A percentile compares a stretch with the other conserved stretches of the same genome.
Evolutionary conservation across 2,888 invertebrate genomes (phyloP).

Genomic region (Vanessa cardui): DNA sequence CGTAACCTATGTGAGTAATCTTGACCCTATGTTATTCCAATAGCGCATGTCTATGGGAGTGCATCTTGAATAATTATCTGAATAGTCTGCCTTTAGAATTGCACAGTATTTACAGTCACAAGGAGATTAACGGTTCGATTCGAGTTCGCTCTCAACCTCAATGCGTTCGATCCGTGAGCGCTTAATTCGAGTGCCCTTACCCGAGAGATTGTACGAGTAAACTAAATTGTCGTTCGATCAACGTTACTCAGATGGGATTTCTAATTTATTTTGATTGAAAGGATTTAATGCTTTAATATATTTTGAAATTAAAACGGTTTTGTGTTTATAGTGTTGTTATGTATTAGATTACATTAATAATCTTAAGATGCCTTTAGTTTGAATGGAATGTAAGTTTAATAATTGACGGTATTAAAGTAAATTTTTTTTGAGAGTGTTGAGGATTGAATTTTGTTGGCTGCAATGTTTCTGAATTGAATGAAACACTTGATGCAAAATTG

Average conservation of each 20-base stretch:
- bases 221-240: slow-evolving; percentile 40
- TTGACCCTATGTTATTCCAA: slow-evolving; percentile 12
- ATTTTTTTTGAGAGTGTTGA: too few relatives aligned
- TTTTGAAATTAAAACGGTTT: neutral
- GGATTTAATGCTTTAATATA: neutral
- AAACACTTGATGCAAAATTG: neutral
- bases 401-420: too few relatives aligned
- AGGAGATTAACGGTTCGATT: slow-evolving; percentile 60
- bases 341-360: too few relatives aligned
- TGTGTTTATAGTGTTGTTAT: neutral
- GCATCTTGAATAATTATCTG: slow-evolving; percentile 37
- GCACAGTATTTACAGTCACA: slow-evolving; percentile 37
- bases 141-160: slow-evolving; percentile 54
- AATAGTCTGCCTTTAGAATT: slow-evolving; percentile 31
- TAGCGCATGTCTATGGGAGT: slow-evolving; percentile 16
- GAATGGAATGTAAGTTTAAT: too few relatives aligned
- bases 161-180: slow-evolving; percentile 58
- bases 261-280: slow-evolving; percentile 28
- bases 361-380: too few relatives aligned
- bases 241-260: slow-evolving; percentile 39
- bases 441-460: too few relatives aligned
- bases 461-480: neutral
- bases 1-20: slow-evolving; percentile 8
- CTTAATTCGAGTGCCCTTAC: slow-evolving; percentile 57
- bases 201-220: slow-evolving; percentile 37